Evolutionary conservation across 2,888 invertebrate species (phyloP).

Genomic region (Druceiella hillmani): DNA sequence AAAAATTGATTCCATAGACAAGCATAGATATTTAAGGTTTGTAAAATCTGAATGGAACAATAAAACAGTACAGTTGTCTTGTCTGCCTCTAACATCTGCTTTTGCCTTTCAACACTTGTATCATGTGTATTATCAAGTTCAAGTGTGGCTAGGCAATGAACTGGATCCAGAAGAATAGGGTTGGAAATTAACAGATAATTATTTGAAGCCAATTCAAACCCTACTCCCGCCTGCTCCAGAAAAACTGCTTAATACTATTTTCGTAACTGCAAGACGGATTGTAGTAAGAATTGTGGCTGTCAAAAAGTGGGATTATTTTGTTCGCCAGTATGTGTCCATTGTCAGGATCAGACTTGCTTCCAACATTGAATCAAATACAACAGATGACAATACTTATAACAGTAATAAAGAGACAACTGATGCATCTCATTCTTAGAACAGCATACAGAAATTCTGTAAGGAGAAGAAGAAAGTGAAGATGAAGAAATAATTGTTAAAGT

Average conservation of each 20-base stretch:
- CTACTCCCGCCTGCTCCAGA: conserved; percentile 23
- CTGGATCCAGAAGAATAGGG: conserved; percentile 23
- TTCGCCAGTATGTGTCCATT: conserved; percentile 25
- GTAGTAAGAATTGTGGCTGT: conserved; percentile 25
- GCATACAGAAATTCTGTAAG: not conserved
- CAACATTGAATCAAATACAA: conserved; percentile 21
- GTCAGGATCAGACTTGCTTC: conserved; percentile 24
- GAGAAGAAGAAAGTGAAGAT: conserved; percentile 1
- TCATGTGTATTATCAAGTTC: conserved; percentile 26
- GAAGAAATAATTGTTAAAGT: conserved; percentile 6
- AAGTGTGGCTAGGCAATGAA: conserved; percentile 17
- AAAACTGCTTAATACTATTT: conserved; percentile 26
- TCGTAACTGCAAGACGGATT: conserved; percentile 25
- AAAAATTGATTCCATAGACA: conserved; percentile 23
- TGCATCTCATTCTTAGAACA: conserved; percentile 2
- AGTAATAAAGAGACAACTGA: conserved; percentile 2
- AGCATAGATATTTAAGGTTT: conserved; percentile 24
- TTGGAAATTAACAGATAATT: conserved; percentile 26
- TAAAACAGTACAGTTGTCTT: too few relatives aligned
- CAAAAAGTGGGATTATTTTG: conserved; percentile 25
- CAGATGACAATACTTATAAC: conserved; percentile 8
- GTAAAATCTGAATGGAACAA: conserved; percentile 13
- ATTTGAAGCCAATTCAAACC: conserved; percentile 21
- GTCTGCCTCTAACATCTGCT: too few relatives aligned
- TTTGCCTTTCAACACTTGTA: conserved; percentile 26